A percentile compares a stretch with the other conserved stretches of the same genome.
These are phyloP conservation scores for Bos javanicus DNA, from an alignment of 2,113 vertebrate genomes.

Conservation along the genomic window DNA sequence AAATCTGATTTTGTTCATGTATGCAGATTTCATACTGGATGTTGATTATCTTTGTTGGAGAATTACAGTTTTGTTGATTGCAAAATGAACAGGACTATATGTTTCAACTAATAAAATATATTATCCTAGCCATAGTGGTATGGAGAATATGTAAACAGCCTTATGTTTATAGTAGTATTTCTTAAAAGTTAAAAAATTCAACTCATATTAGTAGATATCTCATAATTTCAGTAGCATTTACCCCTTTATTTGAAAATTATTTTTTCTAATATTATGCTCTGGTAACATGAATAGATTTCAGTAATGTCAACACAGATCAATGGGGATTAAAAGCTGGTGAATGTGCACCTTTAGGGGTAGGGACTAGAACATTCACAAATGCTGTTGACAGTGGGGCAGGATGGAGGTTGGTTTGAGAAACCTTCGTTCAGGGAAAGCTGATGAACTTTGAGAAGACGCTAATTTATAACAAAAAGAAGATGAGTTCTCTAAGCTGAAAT, in stretches of 20 bases:
- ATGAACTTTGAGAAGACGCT: not conserved
- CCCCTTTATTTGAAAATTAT: not conserved
- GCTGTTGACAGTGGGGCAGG: not conserved
- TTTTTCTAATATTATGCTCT: slow-evolving; percentile 19
- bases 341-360: not conserved
- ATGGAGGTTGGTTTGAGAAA: not conserved
- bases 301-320: not conserved
- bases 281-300: not conserved
- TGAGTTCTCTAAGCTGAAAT: not conserved
- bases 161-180: not conserved
- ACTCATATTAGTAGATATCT: not conserved
- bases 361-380: not conserved
- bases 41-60: slow-evolving; percentile 5
- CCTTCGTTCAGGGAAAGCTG: slow-evolving; percentile 12
- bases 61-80: slow-evolving; percentile 11
- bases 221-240: slow-evolving; percentile 2
- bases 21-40: not conserved
- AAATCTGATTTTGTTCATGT: not conserved
- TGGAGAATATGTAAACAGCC: not conserved
- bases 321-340: not conserved
- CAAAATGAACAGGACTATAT: not conserved
- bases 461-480: not conserved
- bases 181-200: slow-evolving; percentile 18
- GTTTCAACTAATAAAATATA: not conserved
- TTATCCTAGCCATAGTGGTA: not conserved